Evolutionary conservation across 1,140 invertebrate genomes (phyloP).

Genomic region (Macrosteles quadrilineatus): DNA sequence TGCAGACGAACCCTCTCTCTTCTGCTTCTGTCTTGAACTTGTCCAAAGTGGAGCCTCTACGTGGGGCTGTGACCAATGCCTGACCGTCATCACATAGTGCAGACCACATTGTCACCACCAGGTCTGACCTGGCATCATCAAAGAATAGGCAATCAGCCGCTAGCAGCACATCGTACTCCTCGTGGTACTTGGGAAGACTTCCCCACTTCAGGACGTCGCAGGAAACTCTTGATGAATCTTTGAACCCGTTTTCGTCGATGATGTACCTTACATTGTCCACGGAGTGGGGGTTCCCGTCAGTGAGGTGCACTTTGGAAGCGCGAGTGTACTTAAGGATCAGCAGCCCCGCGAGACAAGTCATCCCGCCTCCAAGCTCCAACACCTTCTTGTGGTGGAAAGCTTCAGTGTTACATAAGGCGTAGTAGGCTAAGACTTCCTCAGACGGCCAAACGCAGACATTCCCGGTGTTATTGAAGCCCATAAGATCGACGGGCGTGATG

Average conservation of each 20-base stretch:
- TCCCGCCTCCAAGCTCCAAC: slow-evolving; percentile 81
- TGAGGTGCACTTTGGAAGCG: slow-evolving; percentile 62
- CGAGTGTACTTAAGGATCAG: slow-evolving; percentile 68
- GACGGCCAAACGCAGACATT: slow-evolving; percentile 90
- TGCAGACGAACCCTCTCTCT: slow-evolving; percentile 59
- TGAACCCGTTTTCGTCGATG: slow-evolving; percentile 59
- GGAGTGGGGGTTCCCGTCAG: slow-evolving; percentile 77
- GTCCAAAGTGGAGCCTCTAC: slow-evolving; percentile 69
- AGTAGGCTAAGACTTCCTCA: slow-evolving; percentile 79
- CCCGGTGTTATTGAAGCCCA: slow-evolving; percentile 90
- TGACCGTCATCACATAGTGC: slow-evolving; percentile 65
- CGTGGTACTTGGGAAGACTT: slow-evolving; percentile 28
- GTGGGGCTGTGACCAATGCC: slow-evolving; percentile 75
- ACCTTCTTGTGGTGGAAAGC: slow-evolving; percentile 65
- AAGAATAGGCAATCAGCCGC: slow-evolving; percentile 85
- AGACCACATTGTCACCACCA: slow-evolving; percentile 69
- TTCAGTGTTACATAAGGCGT: slow-evolving; percentile 64
- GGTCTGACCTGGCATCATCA: slow-evolving; percentile 70
- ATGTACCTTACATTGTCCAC: slow-evolving; percentile 72
- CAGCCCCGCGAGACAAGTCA: slow-evolving; percentile 81
- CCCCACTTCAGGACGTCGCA: slow-evolving; percentile 55
- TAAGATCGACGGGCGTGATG: slow-evolving; percentile 69
- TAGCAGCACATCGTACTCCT: slow-evolving; percentile 66
- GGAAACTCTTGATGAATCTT: slow-evolving; percentile 44
- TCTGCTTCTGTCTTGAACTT: slow-evolving; percentile 65